A percentile compares a stretch with the other conserved stretches of the same genome.
Conservation (phyloP, 2,113 vertebrate genomes). For the Clarias batrachus region DNA sequence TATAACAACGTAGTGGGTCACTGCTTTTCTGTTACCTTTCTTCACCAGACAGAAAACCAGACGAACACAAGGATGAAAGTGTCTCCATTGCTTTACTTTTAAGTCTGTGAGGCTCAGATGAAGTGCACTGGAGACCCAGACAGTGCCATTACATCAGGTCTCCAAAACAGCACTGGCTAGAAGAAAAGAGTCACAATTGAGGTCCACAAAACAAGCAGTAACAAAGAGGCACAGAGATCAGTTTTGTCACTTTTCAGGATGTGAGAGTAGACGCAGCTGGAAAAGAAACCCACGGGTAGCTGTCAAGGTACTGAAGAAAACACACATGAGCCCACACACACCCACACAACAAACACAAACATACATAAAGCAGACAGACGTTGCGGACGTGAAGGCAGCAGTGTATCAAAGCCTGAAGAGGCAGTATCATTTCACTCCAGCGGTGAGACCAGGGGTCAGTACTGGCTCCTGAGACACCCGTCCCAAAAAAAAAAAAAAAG, state of each 20-base stretch:
- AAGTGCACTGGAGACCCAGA: slow-evolving; percentile 28
- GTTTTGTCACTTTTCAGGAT: slow-evolving; percentile 33
- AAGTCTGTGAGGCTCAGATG: slow-evolving; percentile 32
- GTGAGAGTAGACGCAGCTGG: slow-evolving; percentile 28
- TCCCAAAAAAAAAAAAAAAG: slow-evolving; percentile 34
- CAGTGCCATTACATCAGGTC: slow-evolving; percentile 41
- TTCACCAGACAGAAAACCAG: slow-evolving; percentile 18
- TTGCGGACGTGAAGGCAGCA: slow-evolving; percentile 36
- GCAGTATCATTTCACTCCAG: slow-evolving; percentile 49
- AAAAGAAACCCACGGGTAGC: slow-evolving; percentile 28
- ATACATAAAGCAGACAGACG: slow-evolving; percentile 33
- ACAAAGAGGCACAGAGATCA: slow-evolving; percentile 49
- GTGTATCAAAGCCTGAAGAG: slow-evolving; percentile 48
- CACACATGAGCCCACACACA: slow-evolving; percentile 5
- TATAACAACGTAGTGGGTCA: neutral
- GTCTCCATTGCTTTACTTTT: slow-evolving; percentile 22
- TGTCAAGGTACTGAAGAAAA: slow-evolving; percentile 26
- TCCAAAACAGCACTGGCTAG: slow-evolving; percentile 53
- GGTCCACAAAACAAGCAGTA: slow-evolving; percentile 37
- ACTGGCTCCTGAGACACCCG: slow-evolving; percentile 50
- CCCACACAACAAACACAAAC: slow-evolving; percentile 25
- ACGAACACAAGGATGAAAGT: slow-evolving; percentile 7
- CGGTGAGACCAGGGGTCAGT: slow-evolving; percentile 41
- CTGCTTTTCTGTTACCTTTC: neutral
- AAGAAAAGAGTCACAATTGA: slow-evolving; percentile 54